Conservation (phyloP, 2,113 vertebrate genomes). For the Phalacrocorax pelagicus region DNA sequence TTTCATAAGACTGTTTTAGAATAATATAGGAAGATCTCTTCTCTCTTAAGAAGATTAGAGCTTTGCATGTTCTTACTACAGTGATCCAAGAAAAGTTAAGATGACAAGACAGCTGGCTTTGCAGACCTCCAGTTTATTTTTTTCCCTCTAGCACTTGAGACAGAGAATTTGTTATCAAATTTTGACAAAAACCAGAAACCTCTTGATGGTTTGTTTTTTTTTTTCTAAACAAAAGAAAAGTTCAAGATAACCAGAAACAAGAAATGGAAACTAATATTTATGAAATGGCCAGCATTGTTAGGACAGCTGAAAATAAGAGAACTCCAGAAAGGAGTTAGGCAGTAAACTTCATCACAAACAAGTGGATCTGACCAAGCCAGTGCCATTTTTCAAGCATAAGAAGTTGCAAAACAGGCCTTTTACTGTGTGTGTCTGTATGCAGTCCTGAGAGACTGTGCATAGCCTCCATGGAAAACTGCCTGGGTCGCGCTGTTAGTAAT, state of each 20-base stretch:
- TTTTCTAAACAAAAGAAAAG: neutral
- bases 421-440: neutral
- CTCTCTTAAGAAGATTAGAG: neutral
- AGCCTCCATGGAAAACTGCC: neutral
- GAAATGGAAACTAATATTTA: neutral
- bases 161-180: neutral
- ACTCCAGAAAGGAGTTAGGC: neutral
- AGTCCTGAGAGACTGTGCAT: neutral
- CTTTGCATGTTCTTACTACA: neutral
- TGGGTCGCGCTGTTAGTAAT: neutral
- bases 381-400: neutral
- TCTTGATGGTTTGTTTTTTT: neutral
- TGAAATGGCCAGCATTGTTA: neutral
- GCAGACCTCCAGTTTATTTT: neutral
- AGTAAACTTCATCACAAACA: neutral
- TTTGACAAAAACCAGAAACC: neutral
- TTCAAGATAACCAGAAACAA: neutral
- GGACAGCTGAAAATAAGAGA: neutral
- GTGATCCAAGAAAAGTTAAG: neutral
- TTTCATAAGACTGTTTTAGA: neutral
- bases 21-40: neutral
- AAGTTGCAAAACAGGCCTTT: neutral
- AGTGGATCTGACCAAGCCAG: neutral
- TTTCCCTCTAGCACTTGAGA: neutral
- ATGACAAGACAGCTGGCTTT: neutral